Evolutionary conservation across 2,113 vertebrate genomes (phyloP), one percentile per base, ranked within the genome.

Genomic region (Xenus cinereus): DNA sequence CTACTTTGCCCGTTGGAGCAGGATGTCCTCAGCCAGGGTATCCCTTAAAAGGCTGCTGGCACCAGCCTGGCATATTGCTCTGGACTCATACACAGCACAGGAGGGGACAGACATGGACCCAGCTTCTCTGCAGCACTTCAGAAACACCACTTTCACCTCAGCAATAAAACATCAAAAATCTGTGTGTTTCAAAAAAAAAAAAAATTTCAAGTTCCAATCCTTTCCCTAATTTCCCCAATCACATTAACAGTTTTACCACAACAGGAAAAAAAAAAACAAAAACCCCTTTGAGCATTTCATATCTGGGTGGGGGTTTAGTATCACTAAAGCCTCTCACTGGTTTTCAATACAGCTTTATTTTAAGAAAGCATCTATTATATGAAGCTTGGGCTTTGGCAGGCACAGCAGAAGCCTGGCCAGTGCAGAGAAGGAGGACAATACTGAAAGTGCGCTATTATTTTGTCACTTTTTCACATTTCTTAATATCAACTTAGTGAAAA

Each of bases 301-400:
- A 91, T 94, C 93, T 94, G 95, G 87, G 86, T 93, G 94, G 93
- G 83, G 95, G 96, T 93, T 96, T 83, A 94, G 75, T 93, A 79
- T 94, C 95, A 90, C 95, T 93, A 95, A 96, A 96, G 85, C 88
- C 79, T 97, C 93, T 95, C 87, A 84, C 84, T 97, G 78, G 57
- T 94, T 96, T 94, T 96, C 91, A 95, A 93, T 87, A 93, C 75
- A 45, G 63, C 93, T 96, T 92, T 96, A 95, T 96, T 95, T 96
- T 96, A 94, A 95, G 92, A 97, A 97, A 95, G 93, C 90, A 83
- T 93, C 95, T 95, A 96, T 92, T 95, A 92, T 94, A 94, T 26
- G 68, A 93, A 94, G 95, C 88, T 54, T 39, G 48, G 64, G 82
- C 91, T 93, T 89, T 94, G 90, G 95, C 96, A 93, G 82, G 72